Evolutionary conservation across 2,113 vertebrate species (phyloP), one percentile per base, ranked within the genome.

Genomic region (Leptocoma aspasia): DNA sequence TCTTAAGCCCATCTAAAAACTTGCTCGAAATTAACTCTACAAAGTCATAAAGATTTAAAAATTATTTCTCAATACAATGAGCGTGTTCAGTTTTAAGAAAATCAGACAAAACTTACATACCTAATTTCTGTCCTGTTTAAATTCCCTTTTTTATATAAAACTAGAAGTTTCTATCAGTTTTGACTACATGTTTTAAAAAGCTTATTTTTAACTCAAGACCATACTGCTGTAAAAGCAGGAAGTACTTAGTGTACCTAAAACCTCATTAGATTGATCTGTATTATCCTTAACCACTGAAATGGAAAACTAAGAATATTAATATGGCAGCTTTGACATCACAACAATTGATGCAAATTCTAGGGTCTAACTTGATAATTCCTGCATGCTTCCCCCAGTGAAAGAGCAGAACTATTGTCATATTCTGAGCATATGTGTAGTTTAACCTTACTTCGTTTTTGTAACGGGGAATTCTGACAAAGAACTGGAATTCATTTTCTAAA

Each of bases 301-400:
- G 97, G 96, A 97, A 97, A 90, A 88, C 75, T 92, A 91, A 95
- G 96, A 96, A 97, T 97, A 95, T 97, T 97, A 97, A 97, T 95
- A 96, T 95, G 96, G 97, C 96, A 97, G 94, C 78, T 97, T 97
- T 97, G 97, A 97, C 97, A 97, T 79, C 83, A 72, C 59, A 94
- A 97, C 97, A 97, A 97, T 97, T 97, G 97, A 97, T 97, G 95
- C 89, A 97, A 96, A 97, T 97, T 96, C 95, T 96, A 97, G 96
- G 94, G 95, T 97, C 96, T 96, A 97, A 97, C 94, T 95, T 96
- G 96, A 94, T 97, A 96, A 97, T 96, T 97, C 92, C 84, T 94
- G 93, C 72, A 96, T 90, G 95, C 93, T 90, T 97, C 78, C 80
- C 41, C 84, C 82, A 60, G 69, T 95, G 90, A 96, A 94, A 94